Percentiles rank a stretch among this genome's conserved stretches.
These are phyloP conservation scores for Cladorhizidae sp. DNA, from an alignment of 37 sponge, comb jelly and placozoan species.

Conservation along the genomic window DNA sequence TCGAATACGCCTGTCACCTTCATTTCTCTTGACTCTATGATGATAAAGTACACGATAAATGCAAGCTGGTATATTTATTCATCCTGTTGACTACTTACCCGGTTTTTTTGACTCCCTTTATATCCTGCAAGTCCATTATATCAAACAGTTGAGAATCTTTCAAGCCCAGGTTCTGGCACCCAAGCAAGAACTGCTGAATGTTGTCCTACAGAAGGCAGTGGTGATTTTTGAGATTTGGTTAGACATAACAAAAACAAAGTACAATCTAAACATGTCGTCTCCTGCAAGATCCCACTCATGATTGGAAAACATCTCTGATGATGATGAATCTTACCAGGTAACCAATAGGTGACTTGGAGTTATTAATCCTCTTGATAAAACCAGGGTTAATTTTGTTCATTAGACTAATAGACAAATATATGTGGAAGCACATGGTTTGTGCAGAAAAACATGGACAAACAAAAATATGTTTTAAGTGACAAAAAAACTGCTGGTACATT, in stretches of 20 bases:
- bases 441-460: no score
- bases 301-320: neutral
- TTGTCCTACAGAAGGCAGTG: constrained; percentile 66
- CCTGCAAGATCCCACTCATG: neutral
- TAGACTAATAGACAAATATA: no score
- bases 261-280: no score
- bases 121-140: constrained; percentile 76
- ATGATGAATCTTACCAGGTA: constrained; percentile 54
- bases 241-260: no score
- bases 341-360: constrained; percentile 48
- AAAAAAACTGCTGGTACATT: no score
- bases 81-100: constrained; percentile 19
- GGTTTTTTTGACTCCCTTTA: neutral
- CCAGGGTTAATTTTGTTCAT: constrained; percentile 71
- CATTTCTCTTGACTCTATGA: constrained; percentile 43
- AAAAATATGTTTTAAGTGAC: no score
- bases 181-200: constrained; percentile 71
- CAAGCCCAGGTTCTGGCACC: constrained; percentile 71
- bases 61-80: neutral
- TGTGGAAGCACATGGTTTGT: no score
- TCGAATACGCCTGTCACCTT: constrained; percentile 49
- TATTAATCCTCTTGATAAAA: constrained; percentile 69
- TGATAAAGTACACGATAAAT: neutral
- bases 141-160: constrained; percentile 85
- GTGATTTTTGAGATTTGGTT: neutral